Base-by-base conservation (phyloP, 2,888 invertebrate genomes). In the Melinaea menophilus region DNA sequence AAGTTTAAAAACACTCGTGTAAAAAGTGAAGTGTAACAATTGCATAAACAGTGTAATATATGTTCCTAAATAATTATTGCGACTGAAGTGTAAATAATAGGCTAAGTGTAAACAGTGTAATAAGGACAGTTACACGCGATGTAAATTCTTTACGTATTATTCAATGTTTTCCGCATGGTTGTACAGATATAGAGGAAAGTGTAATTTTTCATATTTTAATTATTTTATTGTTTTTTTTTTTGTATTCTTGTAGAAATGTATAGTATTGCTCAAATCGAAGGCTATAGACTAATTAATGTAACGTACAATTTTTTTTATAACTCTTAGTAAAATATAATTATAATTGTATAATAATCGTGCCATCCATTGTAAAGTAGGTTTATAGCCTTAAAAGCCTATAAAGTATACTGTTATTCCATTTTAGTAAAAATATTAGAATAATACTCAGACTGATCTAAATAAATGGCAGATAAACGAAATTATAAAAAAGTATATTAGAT, bases 31-130 rank as follows among this genome's bases (percentile, higher is more conserved):
- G 64, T 61, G 13, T 3, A 54, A 59, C 63, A 58, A 57, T 61
- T 56, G 34, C 47, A 47, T 11, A 35, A 59, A 56, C 67, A 64
- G 60, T 82, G 77, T 81, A 81, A 79, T 76, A 80, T 78, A 78
- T 80, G 84, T 85, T 83, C 83, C 83, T 84, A 81, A 75, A 72
- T 71, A 73, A 71, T 71, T 13, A 64, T 66, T 73, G 72, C 69
- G 78, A 79, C 79, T 79, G 79, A 79, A 65, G 64, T 76, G 76
- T 77, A 76, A 73, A 77, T 77, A 76, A 56, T 72, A 73, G 69
- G 58, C 13, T 70, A 72, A 67, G 63, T 72, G 63, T 73, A 73
- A 46, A 73, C 71, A 72, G 70, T 71, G 69, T 65, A 55, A 48
- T 58, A 48, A 45, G 58, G 56, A 22, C 48, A 56, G 60, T 56